Conservation (phyloP, 2,113 vertebrate genomes). For the Microtus pennsylvanicus region DNA sequence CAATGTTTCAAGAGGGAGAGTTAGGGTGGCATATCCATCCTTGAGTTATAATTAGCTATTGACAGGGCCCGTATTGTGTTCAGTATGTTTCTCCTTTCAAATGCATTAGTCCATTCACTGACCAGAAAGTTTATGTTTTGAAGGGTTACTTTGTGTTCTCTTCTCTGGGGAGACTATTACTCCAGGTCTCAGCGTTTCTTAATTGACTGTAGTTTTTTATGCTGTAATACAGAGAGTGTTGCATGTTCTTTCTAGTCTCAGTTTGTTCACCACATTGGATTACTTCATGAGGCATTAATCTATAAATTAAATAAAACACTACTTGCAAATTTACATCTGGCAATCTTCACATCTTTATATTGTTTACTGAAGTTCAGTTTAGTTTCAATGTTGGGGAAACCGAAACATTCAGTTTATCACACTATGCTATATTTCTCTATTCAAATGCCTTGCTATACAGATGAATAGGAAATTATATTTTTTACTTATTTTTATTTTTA, state of each 20-base stretch:
- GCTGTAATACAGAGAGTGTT: neutral
- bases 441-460: neutral
- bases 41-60: neutral
- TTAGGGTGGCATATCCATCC: neutral
- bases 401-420: neutral
- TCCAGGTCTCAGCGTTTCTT: neutral
- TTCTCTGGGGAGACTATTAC: neutral
- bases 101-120: neutral
- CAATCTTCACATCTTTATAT: neutral
- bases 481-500: neutral
- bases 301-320: too few relatives aligned
- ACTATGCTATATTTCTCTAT: neutral
- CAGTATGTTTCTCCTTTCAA: neutral
- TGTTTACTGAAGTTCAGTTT: neutral
- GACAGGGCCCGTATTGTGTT: neutral
- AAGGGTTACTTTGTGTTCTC: neutral
- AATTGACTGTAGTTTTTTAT: neutral
- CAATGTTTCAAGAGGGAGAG: neutral
- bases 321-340: neutral
- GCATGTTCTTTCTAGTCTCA: neutral
- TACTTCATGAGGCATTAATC: neutral
- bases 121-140: neutral
- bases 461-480: neutral
- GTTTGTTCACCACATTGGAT: neutral
- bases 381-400: neutral